These are phyloP conservation scores for Carollia perspicillata DNA, from an alignment of 2,113 vertebrate genomes.

Conservation along the genomic window DNA sequence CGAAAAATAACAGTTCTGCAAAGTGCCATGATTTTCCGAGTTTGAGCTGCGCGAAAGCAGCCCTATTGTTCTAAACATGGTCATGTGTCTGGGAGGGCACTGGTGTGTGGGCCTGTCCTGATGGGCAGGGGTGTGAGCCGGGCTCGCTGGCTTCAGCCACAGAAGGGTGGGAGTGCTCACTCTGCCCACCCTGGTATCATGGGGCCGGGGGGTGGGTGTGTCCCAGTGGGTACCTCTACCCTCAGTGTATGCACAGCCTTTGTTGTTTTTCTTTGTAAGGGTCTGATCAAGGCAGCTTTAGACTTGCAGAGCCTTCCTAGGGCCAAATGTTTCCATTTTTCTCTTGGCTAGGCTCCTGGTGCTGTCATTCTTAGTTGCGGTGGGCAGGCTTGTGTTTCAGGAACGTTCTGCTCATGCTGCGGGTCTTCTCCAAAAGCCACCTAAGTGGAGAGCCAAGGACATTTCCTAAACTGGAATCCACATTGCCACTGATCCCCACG, in stretches of 20 bases:
- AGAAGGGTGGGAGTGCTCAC: not conserved
- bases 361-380: not conserved
- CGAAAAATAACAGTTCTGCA: not conserved
- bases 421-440: not conserved
- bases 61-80: not conserved
- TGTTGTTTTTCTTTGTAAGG: not conserved
- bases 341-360: not conserved
- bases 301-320: not conserved
- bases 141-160: not conserved
- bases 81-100: fast-evolving
- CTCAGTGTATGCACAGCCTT: not conserved
- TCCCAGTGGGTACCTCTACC: not conserved
- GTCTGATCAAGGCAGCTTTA: not conserved
- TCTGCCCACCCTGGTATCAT: not conserved
- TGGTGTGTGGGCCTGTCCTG: not conserved
- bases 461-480: not conserved
- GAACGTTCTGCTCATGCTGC: not conserved
- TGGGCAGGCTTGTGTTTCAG: not conserved
- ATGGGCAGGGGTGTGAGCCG: not conserved
- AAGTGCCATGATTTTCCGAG: not conserved
- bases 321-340: conserved; percentile 25
- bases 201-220: not conserved
- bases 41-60: not conserved
- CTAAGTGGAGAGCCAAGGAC: not conserved
- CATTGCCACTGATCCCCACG: not conserved